Percentiles rank a stretch among this genome's conserved stretches.
Evolutionary conservation across 2,888 invertebrate species (phyloP).

Genomic region (Phalera bucephala): DNA sequence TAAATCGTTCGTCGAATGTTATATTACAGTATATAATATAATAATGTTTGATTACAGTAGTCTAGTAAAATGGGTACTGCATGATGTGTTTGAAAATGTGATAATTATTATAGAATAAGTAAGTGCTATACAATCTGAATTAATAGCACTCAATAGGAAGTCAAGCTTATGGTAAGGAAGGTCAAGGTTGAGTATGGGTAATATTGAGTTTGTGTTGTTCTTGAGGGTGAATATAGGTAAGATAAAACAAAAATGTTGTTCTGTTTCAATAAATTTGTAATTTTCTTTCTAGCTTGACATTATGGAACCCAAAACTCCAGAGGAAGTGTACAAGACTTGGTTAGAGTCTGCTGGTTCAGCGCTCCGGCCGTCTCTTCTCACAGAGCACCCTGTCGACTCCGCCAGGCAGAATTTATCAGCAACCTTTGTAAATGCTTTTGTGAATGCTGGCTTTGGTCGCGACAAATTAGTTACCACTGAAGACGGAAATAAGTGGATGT

Average conservation of each 20-base stretch:
- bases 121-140: too few relatives aligned
- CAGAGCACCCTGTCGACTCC: slow-evolving; percentile 93
- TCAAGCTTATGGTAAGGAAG: too few relatives aligned
- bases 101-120: too few relatives aligned
- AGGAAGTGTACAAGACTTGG: slow-evolving; percentile 99
- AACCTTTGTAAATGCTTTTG: slow-evolving; percentile 99
- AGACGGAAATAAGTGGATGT: slow-evolving; percentile 92
- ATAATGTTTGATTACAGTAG: too few relatives aligned
- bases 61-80: too few relatives aligned
- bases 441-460: slow-evolving; percentile 98
- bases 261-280: too few relatives aligned
- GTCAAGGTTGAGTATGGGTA: too few relatives aligned
- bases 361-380: slow-evolving; percentile 87
- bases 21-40: too few relatives aligned
- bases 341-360: slow-evolving; percentile 91
- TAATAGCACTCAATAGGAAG: too few relatives aligned
- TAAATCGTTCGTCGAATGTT: too few relatives aligned
- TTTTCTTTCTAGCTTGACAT: slow-evolving; percentile 90
- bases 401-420: slow-evolving; percentile 98
- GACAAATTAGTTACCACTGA: slow-evolving; percentile 97
- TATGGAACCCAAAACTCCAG: slow-evolving; percentile 99
- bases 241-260: slow-evolving; percentile 2
- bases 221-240: neutral
- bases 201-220: too few relatives aligned
- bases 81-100: too few relatives aligned